Conservation (phyloP, 2,888 invertebrate species). For the Drosophila prostipennis region DNA sequence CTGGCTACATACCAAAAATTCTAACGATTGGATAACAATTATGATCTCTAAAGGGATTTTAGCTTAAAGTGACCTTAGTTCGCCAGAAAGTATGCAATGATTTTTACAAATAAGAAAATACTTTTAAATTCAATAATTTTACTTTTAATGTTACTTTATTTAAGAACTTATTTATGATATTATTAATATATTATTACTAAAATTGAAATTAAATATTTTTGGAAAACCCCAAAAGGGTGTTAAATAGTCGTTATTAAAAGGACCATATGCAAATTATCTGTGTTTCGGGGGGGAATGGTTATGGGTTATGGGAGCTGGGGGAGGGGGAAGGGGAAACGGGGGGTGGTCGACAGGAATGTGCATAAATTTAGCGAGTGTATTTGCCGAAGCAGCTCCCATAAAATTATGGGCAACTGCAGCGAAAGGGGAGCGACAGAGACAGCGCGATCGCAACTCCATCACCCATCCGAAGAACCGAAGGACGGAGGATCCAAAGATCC, state of each 20-base stretch:
- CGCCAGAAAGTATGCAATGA: background rate
- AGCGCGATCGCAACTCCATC: conserved; percentile 20
- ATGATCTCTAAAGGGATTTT: background rate
- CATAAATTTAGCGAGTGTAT: conserved; percentile 79
- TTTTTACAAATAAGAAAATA: no score
- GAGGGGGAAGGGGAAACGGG: background rate
- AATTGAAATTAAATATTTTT: background rate
- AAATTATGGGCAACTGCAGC: conserved; percentile 79
- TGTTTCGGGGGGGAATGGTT: conserved; percentile 33
- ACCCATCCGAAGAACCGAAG: conserved; percentile 6
- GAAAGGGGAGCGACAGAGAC: conserved; percentile 10
- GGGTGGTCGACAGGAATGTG: conserved; percentile 72
- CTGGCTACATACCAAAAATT: background rate
- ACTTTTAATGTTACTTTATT: no score
- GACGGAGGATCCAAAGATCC: background rate
- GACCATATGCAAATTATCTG: conserved; percentile 66
- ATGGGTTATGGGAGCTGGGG: conserved; percentile 11
- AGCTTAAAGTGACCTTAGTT: background rate
- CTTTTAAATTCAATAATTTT: no score
- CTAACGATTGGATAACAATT: background rate
- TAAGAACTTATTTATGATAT: no score
- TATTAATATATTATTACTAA: no score
- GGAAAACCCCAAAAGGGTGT: background rate
- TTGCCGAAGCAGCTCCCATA: conserved; percentile 71
- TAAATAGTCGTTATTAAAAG: background rate